phyloP scores from a whole-genome alignment of 2,797 vertebrate species.

The Pelochelys cantorii region DNA sequence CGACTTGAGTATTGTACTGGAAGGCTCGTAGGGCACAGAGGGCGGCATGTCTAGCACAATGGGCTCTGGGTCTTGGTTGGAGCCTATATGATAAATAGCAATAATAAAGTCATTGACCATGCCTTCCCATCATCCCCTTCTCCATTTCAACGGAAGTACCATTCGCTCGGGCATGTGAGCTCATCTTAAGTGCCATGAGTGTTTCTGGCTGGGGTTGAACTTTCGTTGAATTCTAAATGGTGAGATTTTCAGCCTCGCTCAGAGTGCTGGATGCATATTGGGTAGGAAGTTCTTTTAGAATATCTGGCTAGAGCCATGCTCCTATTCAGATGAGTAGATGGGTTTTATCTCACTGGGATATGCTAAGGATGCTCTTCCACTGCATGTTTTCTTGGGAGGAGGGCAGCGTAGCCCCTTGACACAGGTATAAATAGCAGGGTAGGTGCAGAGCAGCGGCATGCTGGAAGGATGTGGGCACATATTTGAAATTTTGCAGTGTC shows the following conservation, averaged over 20 bases:
- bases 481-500: background rate
- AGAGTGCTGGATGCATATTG: background rate
- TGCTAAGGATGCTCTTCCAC: too few relatives aligned
- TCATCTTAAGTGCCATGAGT: background rate
- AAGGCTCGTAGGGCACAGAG: background rate
- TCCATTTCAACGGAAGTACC: background rate
- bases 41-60: accelerated
- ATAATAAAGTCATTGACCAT: background rate
- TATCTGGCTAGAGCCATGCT: background rate
- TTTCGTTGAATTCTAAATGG: background rate
- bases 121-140: background rate
- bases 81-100: background rate
- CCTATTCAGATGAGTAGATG: background rate
- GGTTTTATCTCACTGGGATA: background rate
- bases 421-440: too few relatives aligned
- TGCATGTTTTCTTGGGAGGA: too few relatives aligned
- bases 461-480: too few relatives aligned
- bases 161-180: background rate
- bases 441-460: too few relatives aligned
- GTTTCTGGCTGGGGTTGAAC: background rate
- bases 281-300: background rate
- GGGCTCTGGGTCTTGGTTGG: accelerated
- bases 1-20: background rate
- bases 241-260: background rate
- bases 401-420: too few relatives aligned